These are phyloP conservation scores for Eubasilissa splendida DNA, from an alignment of 2,888 invertebrate genomes.

Conservation along the genomic window DNA sequence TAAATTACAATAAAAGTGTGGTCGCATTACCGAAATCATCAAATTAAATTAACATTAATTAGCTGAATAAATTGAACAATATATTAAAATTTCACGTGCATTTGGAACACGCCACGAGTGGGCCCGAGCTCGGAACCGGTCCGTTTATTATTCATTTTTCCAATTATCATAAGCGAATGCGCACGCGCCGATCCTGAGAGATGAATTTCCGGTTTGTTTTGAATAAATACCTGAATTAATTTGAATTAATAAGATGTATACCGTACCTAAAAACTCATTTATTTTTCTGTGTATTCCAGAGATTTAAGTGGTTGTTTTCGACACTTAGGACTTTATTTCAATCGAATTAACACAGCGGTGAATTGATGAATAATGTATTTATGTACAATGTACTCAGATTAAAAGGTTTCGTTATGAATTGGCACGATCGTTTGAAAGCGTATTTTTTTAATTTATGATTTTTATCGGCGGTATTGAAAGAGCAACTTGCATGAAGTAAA, in stretches of 20 bases:
- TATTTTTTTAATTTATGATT: too few relatives aligned
- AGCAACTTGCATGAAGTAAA: too few relatives aligned
- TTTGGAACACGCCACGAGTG: conserved; percentile 22
- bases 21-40: conserved; percentile 11
- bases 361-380: conserved; percentile 30
- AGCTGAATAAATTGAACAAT: conserved; percentile 32
- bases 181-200: conserved; percentile 58
- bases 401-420: too few relatives aligned
- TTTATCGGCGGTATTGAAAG: too few relatives aligned
- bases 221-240: conserved; percentile 58
- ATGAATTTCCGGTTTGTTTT: conserved; percentile 59
- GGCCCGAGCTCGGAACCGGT: conserved; percentile 43
- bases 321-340: conserved; percentile 38
- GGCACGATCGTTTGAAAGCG: too few relatives aligned
- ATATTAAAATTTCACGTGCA: conserved; percentile 32
- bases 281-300: conserved; percentile 38
- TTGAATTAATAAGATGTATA: conserved; percentile 54
- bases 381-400: neutral
- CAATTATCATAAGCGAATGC: conserved; percentile 58
- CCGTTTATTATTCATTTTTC: conserved; percentile 49
- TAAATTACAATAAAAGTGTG: neutral
- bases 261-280: conserved; percentile 28
- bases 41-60: conserved; percentile 43
- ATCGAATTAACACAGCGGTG: conserved; percentile 28
- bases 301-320: conserved; percentile 33